These are phyloP conservation scores for Nylanderia fulva DNA, from an alignment of 1,140 invertebrate species.

Conservation along the genomic window DNA sequence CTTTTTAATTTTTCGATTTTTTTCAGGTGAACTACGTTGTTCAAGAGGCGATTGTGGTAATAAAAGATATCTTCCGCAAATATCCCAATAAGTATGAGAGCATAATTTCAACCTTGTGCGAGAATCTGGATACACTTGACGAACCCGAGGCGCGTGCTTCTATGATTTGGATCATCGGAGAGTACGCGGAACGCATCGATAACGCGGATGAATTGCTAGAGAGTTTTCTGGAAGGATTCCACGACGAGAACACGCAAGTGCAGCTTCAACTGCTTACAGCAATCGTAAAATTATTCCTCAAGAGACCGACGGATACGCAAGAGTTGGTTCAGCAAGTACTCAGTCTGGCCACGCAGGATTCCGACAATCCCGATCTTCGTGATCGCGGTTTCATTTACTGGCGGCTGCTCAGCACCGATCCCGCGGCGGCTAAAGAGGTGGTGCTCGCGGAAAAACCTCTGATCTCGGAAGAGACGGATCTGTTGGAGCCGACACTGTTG, in stretches of 20 bases:
- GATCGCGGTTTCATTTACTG: constrained; percentile 99
- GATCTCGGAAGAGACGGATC: constrained; percentile 99
- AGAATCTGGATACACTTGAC: constrained; percentile 99
- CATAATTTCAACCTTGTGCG: constrained; percentile 99
- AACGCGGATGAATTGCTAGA: constrained; percentile 99
- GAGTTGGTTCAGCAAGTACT: constrained; percentile 98
- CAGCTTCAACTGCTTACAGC: constrained; percentile 98
- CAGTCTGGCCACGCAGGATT: constrained; percentile 98
- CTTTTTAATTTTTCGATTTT: constrained; percentile 4
- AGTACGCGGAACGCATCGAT: constrained; percentile 99
- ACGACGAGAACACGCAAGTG: constrained; percentile 99
- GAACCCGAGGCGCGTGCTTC: constrained; percentile 99
- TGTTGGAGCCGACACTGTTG: constrained; percentile 98
- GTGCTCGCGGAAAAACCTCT: constrained; percentile 99
- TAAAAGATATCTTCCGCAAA: constrained; percentile 99
- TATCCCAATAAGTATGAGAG: constrained; percentile 99
- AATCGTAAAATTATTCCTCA: constrained; percentile 99
- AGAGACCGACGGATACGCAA: constrained; percentile 99
- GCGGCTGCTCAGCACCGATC: constrained; percentile 99
- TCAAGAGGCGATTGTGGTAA: constrained; percentile 99
- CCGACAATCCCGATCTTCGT: constrained; percentile 99
- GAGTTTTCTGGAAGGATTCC: constrained; percentile 99
- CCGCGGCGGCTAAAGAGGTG: constrained; percentile 99
- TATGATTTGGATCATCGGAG: constrained; percentile 99
- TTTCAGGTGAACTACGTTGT: constrained; percentile 98